Evolutionary conservation across 2,797 vertebrate genomes (phyloP).

Genomic region (Hyperoplus lanceolatus): DNA sequence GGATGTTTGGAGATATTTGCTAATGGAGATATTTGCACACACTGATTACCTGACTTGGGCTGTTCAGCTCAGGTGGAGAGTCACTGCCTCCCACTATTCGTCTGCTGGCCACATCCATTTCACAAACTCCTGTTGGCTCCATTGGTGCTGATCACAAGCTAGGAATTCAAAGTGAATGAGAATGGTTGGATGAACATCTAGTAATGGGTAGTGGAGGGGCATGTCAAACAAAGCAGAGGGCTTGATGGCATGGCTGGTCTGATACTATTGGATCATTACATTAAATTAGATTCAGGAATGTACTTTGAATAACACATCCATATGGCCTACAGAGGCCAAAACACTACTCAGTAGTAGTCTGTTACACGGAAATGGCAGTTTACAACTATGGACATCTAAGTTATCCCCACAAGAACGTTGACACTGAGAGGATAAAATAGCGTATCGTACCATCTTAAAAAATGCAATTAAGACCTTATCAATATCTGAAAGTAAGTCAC

Average conservation of each 20-base stretch:
- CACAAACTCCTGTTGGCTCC: conserved; percentile 86
- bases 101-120: conserved; percentile 81
- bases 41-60: conserved; percentile 75
- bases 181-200: neutral
- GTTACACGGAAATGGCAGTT: neutral
- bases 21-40: no score
- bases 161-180: neutral
- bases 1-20: no score
- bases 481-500: neutral
- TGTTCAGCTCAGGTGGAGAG: conserved; percentile 78
- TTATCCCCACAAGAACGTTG: neutral
- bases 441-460: neutral
- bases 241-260: neutral
- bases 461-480: no score
- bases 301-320: neutral
- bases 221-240: neutral
- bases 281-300: neutral
- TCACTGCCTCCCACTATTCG: conserved; percentile 83
- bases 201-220: neutral
- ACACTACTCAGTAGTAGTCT: neutral
- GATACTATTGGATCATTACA: no score
- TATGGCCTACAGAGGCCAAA: neutral
- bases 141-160: conserved; percentile 68
- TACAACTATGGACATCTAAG: neutral
- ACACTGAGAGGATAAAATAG: neutral